phyloP scores from a whole-genome alignment of 2,113 vertebrate genomes.

The Porphyrio hochstetteri region DNA sequence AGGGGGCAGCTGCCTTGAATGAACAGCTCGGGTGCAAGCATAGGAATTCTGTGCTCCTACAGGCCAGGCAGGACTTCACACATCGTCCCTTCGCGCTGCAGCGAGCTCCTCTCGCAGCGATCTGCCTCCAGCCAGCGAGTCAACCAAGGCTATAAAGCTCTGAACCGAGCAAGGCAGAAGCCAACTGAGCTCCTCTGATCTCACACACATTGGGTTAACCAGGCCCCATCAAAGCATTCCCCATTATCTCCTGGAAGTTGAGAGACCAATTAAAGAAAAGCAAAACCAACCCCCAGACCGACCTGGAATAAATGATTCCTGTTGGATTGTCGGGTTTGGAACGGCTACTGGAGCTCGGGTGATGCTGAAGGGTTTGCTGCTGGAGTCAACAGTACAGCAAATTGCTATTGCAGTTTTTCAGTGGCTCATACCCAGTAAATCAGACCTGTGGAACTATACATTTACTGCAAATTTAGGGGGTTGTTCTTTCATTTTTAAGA shows the following conservation, averaged over 20 bases:
- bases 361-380: neutral
- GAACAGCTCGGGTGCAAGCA: neutral
- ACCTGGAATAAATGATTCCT: neutral
- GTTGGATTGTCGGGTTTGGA: neutral
- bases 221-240: neutral
- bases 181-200: neutral
- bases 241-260: neutral
- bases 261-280: neutral
- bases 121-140: neutral
- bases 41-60: neutral
- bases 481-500: slow-evolving; percentile 69
- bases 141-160: neutral
- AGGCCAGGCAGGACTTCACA: neutral
- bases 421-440: slow-evolving; percentile 70
- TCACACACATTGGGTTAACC: neutral
- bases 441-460: slow-evolving; percentile 60
- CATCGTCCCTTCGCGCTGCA: neutral
- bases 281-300: neutral
- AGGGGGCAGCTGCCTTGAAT: neutral
- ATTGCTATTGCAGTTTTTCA: slow-evolving; percentile 29
- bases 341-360: neutral
- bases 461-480: slow-evolving; percentile 73
- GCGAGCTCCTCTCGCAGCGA: neutral
- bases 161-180: neutral
- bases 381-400: slow-evolving; percentile 35